Base-by-base conservation (phyloP, 2,888 invertebrate species). In the Pyrocoelia pectoralis region DNA sequence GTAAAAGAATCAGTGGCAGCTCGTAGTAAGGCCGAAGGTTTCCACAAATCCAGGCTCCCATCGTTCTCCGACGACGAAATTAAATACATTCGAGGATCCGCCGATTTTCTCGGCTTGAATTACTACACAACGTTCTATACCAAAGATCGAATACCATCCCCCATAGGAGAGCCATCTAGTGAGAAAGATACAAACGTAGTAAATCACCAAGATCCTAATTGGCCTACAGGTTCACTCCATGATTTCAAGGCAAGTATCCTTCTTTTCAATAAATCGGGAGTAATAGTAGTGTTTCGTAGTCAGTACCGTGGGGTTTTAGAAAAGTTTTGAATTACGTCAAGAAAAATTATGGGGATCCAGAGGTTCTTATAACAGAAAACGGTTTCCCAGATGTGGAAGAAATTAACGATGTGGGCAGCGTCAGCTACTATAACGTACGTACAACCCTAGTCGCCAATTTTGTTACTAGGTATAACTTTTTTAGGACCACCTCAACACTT, bases 251-350 rank as follows among this genome's bases (percentile, higher is more conserved):
- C 77, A 75, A 75, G n/a, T 61, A 76, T 6, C 70, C 68, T 50
- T 74, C n/a, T 3, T 8, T 38, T n/a, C n/a, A n/a, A 8, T 9
- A n/a, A 38, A 15, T 9, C 2, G 6, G 12, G 1, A 12, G 8
- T 33, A 12, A n/a, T n/a, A n/a, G n/a, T n/a, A 29, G 3, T 13
- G 13, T 14, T 54, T 43, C n/a, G 5, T 15, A 18, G n/a, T 41
- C 14, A n/a, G n/a, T n/a, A n/a, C n/a, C n/a, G n/a, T n/a, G n/a
- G n/a, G n/a, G n/a, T n/a, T n/a, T n/a, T n/a, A 18, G 87, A 52
- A 86, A 86, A 69, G 76, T 87, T 2, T 73, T 90, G 13, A 87
- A 86, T 77, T 89, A 87, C 85, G 82, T 90, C 14, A 85, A 84
- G 68, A 78, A 79, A 49, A 83, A 84, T 13, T 90, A 88, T 79